These are phyloP conservation scores for Meta bourneti DNA, from an alignment of 2,888 invertebrate genomes.

Conservation along the genomic window DNA sequence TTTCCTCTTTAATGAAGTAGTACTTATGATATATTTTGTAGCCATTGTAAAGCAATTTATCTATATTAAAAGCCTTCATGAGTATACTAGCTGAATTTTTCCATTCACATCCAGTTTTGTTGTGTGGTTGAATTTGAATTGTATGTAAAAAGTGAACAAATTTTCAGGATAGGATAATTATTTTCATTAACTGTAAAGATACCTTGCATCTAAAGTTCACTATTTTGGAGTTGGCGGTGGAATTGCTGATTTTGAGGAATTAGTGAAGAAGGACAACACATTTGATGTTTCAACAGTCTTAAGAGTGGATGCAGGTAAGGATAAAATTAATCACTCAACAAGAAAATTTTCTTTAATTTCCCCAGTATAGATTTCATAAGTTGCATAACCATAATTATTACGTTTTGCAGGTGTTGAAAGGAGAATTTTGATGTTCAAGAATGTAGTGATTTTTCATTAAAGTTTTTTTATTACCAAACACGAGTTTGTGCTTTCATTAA, in stretches of 20 bases:
- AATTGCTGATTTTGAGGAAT: constrained; percentile 87
- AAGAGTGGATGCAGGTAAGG: constrained; percentile 84
- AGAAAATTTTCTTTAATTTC: not conserved
- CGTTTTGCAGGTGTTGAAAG: constrained; percentile 29
- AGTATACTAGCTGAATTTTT: too few relatives aligned
- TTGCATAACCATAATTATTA: not conserved
- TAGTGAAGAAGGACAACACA: constrained; percentile 83
- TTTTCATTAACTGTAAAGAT: constrained; percentile 80
- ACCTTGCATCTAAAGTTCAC: constrained; percentile 92
- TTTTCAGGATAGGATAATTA: not conserved
- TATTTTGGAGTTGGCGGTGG: constrained; percentile 98
- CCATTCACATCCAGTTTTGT: too few relatives aligned
- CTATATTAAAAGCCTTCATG: too few relatives aligned
- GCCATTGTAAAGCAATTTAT: too few relatives aligned
- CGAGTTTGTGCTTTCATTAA: too few relatives aligned
- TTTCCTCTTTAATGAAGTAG: too few relatives aligned
- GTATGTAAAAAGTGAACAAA: too few relatives aligned
- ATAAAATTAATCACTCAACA: not conserved
- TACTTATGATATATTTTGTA: too few relatives aligned
- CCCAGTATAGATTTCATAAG: not conserved
- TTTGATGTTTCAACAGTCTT: constrained; percentile 85
- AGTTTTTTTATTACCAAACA: too few relatives aligned
- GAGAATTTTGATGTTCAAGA: constrained; percentile 13
- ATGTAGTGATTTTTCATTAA: not conserved
- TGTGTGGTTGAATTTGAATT: too few relatives aligned